Percentiles rank a stretch among this genome's conserved stretches.
phyloP scores from a whole-genome alignment of 2,113 vertebrate species.

The Nesogale talazaci region DNA sequence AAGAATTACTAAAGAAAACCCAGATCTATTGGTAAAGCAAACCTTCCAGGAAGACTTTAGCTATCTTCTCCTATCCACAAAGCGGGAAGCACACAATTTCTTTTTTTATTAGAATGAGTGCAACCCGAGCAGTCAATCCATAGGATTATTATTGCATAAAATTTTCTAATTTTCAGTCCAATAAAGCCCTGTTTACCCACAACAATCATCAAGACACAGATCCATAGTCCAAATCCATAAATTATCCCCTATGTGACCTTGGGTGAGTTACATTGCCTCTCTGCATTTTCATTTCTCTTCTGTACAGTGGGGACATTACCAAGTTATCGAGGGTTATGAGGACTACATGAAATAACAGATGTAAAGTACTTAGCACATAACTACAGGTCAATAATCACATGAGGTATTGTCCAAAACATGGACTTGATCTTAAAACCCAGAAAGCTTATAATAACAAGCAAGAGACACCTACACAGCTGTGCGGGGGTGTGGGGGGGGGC shows the following conservation, averaged over 20 bases:
- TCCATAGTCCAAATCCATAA: neutral
- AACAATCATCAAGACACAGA: neutral
- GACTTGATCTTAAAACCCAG: neutral
- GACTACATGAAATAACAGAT: neutral
- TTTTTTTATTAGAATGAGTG: neutral
- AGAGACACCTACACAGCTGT: conserved; percentile 17
- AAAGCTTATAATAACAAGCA: conserved; percentile 26
- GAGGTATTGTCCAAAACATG: neutral
- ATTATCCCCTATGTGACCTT: conserved; percentile 5
- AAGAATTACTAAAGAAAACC: conserved; percentile 52
- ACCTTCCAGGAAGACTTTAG: neutral
- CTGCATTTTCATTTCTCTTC: neutral
- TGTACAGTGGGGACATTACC: neutral
- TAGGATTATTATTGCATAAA: conserved; percentile 5
- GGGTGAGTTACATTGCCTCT: neutral
- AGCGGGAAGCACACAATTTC: neutral
- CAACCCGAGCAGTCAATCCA: neutral
- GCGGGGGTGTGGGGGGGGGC: too few species aligned
- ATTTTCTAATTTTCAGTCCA: conserved; percentile 18
- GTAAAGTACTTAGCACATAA: neutral
- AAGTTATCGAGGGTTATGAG: neutral
- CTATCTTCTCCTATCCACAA: neutral
- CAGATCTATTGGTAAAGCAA: neutral
- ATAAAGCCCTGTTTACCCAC: neutral
- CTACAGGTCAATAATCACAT: neutral